Base-by-base conservation (phyloP, 1,140 invertebrate species). In the Drosophila bocqueti region DNA sequence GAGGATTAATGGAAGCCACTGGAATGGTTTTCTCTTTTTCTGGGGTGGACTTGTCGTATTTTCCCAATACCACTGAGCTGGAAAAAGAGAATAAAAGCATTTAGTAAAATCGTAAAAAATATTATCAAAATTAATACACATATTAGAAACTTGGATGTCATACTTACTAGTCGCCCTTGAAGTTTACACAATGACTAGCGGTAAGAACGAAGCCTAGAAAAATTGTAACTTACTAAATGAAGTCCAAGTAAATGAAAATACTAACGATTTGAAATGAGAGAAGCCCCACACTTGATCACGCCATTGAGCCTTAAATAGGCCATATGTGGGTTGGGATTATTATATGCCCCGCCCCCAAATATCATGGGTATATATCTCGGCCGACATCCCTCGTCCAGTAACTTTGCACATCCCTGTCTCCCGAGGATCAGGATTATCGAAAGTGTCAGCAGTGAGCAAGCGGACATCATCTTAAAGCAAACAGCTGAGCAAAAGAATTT, bases 321-420 rank as follows among this genome's bases (percentile, higher is more conserved):
- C 50, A 54, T 36, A 15, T 54, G 50, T 36, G 50, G 50, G 1
- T 3, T 15, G 3, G 50, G 50, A 31, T 54, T 54, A 21, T 18
- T 15, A 36, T 54, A 54, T 36, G 2, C 18, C 15, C 50, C 50
- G 6, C 50, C 50, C 1, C 50, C 50, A 8, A 3, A 15, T 21
- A 54, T 54, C 31, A 54, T 4, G 13, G 52, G 52, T 16, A 54
- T 54, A 36, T 21, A 24, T 54, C 52, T 54, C 8, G 52, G 52
- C 15, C 31, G 18, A 2, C 52, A 54, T 36, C 26, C 49, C 10
- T 52, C 49, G n/a, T 52, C 49, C 16, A 52, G 49, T 29, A 52
- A 52, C 29, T 13, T 18, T 9, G 49, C 49, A 13, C 10, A 18
- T n/a, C 49, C 49, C 29, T 52, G 26, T 31, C 26, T 31, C 2